Evolutionary conservation across 2,797 vertebrate genomes (phyloP).

Genomic region (Intellagama lesueurii): DNA sequence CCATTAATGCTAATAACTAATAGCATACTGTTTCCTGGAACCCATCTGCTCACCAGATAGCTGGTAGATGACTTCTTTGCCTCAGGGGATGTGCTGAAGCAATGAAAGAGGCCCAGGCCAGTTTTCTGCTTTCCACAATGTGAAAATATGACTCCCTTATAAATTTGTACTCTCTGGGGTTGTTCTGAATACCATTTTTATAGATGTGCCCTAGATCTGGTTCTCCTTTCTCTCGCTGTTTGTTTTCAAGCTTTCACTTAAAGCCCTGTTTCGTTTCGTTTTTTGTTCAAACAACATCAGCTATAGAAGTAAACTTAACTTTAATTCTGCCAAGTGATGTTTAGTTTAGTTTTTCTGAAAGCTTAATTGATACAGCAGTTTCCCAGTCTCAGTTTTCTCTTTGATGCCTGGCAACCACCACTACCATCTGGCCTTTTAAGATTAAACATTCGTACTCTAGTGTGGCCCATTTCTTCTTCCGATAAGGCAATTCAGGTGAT

Average conservation of each 20-base stretch:
- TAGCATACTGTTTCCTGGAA: conserved; percentile 45
- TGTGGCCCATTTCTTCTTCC: conserved; percentile 46
- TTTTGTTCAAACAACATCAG: conserved; percentile 8
- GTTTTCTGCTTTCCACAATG: conserved; percentile 31
- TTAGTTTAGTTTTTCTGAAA: conserved; percentile 7
- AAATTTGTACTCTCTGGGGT: rapidly evolving
- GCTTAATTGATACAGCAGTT: conserved; percentile 56
- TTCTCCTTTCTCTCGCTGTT: neutral
- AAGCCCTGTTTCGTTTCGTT: neutral
- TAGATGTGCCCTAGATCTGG: neutral
- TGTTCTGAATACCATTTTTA: neutral
- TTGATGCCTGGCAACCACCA: conserved; percentile 43
- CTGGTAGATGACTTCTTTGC: conserved; percentile 30
- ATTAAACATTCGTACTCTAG: conserved; percentile 34
- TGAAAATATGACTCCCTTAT: neutral
- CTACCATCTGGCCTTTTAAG: conserved; percentile 47
- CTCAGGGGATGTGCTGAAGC: neutral
- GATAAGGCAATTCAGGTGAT: conserved; percentile 62
- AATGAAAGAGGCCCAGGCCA: neutral
- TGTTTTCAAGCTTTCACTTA: neutral
- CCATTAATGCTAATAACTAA: conserved; percentile 47
- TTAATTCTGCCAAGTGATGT: conserved; percentile 1
- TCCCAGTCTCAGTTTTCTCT: conserved; percentile 49
- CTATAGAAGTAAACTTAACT: neutral
- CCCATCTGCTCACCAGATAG: conserved; percentile 21